phyloP scores from a whole-genome alignment of 2,113 vertebrate genomes.

The Nycticebus coucang region DNA sequence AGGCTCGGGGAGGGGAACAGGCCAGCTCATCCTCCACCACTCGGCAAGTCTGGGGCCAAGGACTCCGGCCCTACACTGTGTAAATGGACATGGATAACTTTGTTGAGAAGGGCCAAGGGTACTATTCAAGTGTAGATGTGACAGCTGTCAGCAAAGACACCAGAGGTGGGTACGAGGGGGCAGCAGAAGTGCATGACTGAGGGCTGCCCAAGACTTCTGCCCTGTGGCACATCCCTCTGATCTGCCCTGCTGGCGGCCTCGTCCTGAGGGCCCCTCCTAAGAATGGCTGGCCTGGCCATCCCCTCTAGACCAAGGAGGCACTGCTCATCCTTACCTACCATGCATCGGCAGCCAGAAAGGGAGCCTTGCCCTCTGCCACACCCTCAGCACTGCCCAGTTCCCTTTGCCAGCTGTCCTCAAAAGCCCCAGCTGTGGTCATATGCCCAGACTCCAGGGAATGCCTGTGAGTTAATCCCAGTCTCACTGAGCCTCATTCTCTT shows the following conservation, averaged over 20 bases:
- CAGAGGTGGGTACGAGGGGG: neutral
- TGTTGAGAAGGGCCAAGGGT: neutral
- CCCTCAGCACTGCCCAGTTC: no score
- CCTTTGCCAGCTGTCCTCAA: accelerated
- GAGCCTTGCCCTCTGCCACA: neutral
- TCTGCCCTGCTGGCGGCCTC: neutral
- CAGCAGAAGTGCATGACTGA: neutral
- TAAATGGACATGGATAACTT: neutral
- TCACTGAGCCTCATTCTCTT: no score
- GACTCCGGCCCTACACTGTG: accelerated
- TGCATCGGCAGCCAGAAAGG: accelerated
- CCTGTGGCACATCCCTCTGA: no score
- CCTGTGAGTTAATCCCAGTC: neutral
- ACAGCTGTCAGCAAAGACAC: neutral
- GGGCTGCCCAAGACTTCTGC: accelerated
- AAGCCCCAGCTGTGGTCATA: neutral
- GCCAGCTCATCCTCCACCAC: neutral
- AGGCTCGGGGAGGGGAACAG: neutral
- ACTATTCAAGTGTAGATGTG: accelerated
- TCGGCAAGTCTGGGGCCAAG: neutral
- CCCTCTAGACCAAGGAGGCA: neutral
- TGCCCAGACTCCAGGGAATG: neutral
- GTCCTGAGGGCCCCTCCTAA: accelerated
- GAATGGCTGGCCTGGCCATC: neutral
- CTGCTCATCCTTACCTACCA: accelerated